Evolutionary conservation across 2,797 vertebrate genomes (phyloP), one percentile per base, ranked within the genome.

Genomic region (Hybognathus amarus): DNA sequence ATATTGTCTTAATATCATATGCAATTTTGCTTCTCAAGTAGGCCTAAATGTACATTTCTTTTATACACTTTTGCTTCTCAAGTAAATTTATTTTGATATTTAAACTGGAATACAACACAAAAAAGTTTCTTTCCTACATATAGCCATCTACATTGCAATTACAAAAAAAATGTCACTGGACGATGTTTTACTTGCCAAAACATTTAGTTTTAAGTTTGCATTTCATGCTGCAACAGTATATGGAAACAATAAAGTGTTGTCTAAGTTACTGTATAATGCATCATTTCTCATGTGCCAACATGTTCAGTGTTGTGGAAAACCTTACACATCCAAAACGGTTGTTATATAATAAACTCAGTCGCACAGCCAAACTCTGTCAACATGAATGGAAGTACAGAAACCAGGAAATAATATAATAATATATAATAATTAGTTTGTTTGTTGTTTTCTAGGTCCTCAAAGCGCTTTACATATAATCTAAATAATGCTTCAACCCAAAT

Each of bases 241-340:
- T 7, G n/a, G 9, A 61, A 9, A 63, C 10, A 63, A 12, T 22
- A 61, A 20, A 33, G 79, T 83, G 78, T 84, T 84, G 17, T 45
- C 30, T 38, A 36, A 75, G 70, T 61, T 76, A 73, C 83, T 68
- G 42, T 42, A 54, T 64, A n/a, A n/a, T n/a, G 27, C 18, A 66
- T 66, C 36, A 71, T 61, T 24, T 18, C 40, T 69, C 50, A 2
- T 83, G 86, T 73, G 27, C 38, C 33, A 68, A 83, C 80, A 73
- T 77, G 80, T 33, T 69, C 18, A 30, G 64, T 75, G 61, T 75
- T 87, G 54, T 86, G 88, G 77, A 87, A 89, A 87, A 86, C 45
- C 15, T 71, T 27, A 82, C 24, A 54, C 33, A 27, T 68, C 38
- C 59, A 4, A 77, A 45, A 69, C 68, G 45, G 56, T 71, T 61